Evolutionary conservation across 2,113 vertebrate genomes (phyloP).

Genomic region (Donacobius atricapilla): DNA sequence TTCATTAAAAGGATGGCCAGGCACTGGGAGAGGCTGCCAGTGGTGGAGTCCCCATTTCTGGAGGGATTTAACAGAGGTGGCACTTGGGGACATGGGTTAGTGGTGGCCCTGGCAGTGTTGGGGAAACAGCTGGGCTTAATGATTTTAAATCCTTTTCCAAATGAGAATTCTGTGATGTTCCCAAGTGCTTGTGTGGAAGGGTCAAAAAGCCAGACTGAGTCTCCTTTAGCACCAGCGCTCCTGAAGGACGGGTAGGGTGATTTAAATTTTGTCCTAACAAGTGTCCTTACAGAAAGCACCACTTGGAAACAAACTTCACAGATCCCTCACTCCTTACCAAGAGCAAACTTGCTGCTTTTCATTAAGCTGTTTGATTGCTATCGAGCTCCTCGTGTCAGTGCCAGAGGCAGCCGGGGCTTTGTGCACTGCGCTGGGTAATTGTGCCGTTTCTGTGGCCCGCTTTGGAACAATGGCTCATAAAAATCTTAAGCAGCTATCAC

Average conservation of each 20-base stretch:
- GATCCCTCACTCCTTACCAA: conserved; percentile 29
- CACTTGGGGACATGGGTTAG: neutral
- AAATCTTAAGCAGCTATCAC: conserved; percentile 66
- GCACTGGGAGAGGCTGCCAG: neutral
- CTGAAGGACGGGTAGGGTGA: neutral
- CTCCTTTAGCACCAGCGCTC: neutral
- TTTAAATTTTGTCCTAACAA: conserved; percentile 32
- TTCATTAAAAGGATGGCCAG: neutral
- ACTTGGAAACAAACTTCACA: conserved; percentile 45
- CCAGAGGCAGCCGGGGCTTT: conserved; percentile 38
- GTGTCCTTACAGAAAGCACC: conserved; percentile 40
- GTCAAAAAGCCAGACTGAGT: neutral
- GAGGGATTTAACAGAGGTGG: neutral
- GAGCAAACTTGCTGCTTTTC: conserved; percentile 54
- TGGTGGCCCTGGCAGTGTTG: neutral
- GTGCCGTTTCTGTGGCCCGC: conserved; percentile 39
- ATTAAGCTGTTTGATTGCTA: conserved; percentile 46
- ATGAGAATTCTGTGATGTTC: neutral
- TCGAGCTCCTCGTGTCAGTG: conserved; percentile 31
- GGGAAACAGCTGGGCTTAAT: neutral
- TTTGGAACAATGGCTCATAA: conserved; percentile 63
- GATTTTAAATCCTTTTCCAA: neutral
- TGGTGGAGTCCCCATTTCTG: neutral
- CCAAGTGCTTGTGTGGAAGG: neutral
- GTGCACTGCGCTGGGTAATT: conserved; percentile 28